These are phyloP conservation scores for Enteromius thamalakanensis DNA, from an alignment of 2,797 vertebrate species.

Conservation along the genomic window DNA sequence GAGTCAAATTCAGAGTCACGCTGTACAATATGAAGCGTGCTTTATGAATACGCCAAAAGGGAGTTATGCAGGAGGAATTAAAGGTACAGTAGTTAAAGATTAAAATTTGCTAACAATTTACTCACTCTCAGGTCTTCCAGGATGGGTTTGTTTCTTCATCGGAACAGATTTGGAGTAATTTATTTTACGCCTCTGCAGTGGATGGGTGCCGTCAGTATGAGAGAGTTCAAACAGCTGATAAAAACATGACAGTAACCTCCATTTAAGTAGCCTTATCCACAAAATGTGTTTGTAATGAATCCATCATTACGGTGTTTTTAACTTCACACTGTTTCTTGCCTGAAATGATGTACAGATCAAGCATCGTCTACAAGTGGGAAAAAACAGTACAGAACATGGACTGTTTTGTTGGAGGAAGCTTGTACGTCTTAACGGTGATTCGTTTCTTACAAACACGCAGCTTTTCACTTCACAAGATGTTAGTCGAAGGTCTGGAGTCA, in stretches of 20 bases:
- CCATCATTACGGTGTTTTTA: not conserved
- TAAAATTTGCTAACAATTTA: not conserved
- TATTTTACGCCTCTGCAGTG: not conserved
- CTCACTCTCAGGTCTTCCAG: not conserved
- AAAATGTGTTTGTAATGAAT: not conserved
- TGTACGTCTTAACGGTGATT: not conserved
- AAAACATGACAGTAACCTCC: not conserved
- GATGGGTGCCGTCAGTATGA: not conserved
- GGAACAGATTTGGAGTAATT: not conserved
- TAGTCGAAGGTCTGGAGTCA: not conserved
- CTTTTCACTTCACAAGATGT: not conserved
- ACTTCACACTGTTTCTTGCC: not conserved
- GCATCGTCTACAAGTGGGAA: not conserved
- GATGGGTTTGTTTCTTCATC: not conserved
- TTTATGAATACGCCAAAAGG: slow-evolving; percentile 59
- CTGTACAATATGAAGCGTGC: slow-evolving; percentile 74
- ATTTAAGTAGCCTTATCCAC: not conserved
- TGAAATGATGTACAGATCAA: not conserved
- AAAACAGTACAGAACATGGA: not conserved
- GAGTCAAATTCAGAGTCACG: slow-evolving; percentile 78
- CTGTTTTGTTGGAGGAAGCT: no score
- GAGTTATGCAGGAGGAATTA: slow-evolving; percentile 35
- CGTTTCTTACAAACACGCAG: not conserved
- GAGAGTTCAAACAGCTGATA: not conserved
- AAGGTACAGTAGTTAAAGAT: not conserved